phyloP scores from a whole-genome alignment of 2,113 vertebrate species.

The Athene cunicularia region DNA sequence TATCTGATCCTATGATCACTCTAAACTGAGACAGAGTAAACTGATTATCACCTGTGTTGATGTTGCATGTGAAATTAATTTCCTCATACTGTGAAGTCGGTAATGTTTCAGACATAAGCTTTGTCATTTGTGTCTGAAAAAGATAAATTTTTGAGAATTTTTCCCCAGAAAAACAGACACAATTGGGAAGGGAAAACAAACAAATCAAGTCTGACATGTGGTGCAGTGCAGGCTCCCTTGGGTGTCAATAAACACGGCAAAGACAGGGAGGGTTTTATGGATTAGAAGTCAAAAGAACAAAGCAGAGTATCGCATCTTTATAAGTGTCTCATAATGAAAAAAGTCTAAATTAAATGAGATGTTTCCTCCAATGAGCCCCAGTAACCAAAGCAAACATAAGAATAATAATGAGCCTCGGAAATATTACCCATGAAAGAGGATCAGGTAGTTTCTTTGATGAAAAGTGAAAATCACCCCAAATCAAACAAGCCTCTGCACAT shows the following conservation, averaged over 20 bases:
- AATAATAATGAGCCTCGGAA: slow-evolving; percentile 63
- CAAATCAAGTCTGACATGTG: not conserved
- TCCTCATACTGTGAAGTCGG: not conserved
- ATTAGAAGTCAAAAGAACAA: slow-evolving; percentile 39
- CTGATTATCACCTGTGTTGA: not conserved
- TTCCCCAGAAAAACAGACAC: not conserved
- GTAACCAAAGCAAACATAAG: slow-evolving; percentile 83
- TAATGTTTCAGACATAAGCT: not conserved
- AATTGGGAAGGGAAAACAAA: not conserved
- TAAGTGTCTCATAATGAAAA: slow-evolving; percentile 60
- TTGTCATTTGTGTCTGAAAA: not conserved
- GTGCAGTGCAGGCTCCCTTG: not conserved
- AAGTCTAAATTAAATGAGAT: slow-evolving; percentile 52
- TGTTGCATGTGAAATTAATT: not conserved
- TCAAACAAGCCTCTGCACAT: slow-evolving; percentile 79
- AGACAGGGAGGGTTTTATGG: not conserved
- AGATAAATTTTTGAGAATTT: not conserved
- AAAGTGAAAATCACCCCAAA: slow-evolving; percentile 75
- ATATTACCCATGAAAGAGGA: slow-evolving; percentile 60
- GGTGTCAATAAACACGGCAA: slow-evolving; percentile 34
- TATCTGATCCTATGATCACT: not conserved
- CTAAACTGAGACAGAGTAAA: not conserved
- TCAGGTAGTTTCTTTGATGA: slow-evolving; percentile 76
- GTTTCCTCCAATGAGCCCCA: slow-evolving; percentile 43
- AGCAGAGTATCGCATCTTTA: slow-evolving; percentile 21